Percentiles rank a stretch among this genome's conserved stretches.
phyloP scores from a whole-genome alignment of 2,113 vertebrate genomes.

The Cyanoramphus novaezelandiae region DNA sequence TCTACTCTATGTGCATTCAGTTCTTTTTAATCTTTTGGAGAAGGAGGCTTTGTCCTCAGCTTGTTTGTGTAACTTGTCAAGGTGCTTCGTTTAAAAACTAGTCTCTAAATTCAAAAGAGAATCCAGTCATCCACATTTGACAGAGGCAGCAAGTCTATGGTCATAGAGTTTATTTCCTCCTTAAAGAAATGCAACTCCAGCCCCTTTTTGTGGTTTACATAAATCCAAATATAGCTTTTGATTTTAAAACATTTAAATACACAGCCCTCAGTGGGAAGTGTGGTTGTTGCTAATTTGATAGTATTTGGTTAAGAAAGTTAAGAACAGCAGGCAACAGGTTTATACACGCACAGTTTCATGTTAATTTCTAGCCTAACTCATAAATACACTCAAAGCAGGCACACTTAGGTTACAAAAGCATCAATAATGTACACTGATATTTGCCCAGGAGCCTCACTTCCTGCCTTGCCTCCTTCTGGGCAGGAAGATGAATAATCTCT shows the following conservation, averaged over 20 bases:
- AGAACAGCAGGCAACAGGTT: neutral
- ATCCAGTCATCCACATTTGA: neutral
- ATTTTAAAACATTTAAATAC: conserved; percentile 44
- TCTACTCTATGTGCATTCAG: neutral
- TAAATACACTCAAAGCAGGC: conserved; percentile 24
- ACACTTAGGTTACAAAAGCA: conserved; percentile 7
- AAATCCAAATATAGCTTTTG: conserved; percentile 42
- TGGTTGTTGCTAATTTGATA: conserved; percentile 59
- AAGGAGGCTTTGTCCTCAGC: neutral
- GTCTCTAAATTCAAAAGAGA: neutral
- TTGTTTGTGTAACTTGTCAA: neutral
- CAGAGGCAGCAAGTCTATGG: neutral
- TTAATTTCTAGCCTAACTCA: conserved; percentile 34
- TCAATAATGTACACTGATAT: neutral
- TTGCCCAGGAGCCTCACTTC: conserved; percentile 2
- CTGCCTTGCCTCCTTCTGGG: neutral
- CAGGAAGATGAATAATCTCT: conserved; percentile 34
- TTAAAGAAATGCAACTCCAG: neutral
- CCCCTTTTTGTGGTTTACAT: neutral
- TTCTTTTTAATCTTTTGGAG: neutral
- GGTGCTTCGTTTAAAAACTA: neutral
- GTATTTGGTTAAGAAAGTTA: conserved; percentile 38
- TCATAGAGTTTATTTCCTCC: neutral
- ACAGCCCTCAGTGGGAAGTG: conserved; percentile 2
- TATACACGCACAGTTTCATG: neutral